Conservation (phyloP, 2,113 vertebrate genomes). For the Hipposideros armiger region DNA sequence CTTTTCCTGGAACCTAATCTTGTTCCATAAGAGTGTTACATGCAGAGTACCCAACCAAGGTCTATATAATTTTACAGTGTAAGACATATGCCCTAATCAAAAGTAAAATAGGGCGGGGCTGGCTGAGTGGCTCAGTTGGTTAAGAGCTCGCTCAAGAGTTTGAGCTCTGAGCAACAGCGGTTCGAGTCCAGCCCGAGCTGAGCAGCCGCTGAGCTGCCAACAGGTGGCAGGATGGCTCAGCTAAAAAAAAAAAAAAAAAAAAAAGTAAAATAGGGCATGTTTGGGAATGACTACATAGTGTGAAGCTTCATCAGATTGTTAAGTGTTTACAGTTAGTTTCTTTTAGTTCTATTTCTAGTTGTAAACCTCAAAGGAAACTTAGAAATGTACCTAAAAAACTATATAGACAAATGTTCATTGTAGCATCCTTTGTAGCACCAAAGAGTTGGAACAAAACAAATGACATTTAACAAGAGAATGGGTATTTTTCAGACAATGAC, state of each 20-base stretch:
- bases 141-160: too few species aligned
- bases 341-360: neutral
- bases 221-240: too few species aligned
- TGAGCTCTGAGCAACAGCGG: too few species aligned
- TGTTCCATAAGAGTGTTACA: neutral
- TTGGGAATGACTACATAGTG: neutral
- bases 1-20: neutral
- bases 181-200: too few species aligned
- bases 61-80: neutral
- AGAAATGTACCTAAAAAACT: neutral
- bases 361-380: neutral
- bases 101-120: neutral
- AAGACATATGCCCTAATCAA: neutral
- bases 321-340: neutral
- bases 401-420: fast-evolving
- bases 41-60: neutral
- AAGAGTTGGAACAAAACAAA: neutral
- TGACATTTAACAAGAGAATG: neutral
- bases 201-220: too few species aligned
- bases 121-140: too few species aligned
- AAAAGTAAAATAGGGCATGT: neutral
- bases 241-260: too few species aligned
- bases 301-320: neutral
- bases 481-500: neutral
- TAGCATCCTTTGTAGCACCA: neutral